Percentiles rank a stretch among this genome's conserved stretches.
phyloP scores from a whole-genome alignment of 2,113 vertebrate species.

The Nothobranchius furzeri region DNA sequence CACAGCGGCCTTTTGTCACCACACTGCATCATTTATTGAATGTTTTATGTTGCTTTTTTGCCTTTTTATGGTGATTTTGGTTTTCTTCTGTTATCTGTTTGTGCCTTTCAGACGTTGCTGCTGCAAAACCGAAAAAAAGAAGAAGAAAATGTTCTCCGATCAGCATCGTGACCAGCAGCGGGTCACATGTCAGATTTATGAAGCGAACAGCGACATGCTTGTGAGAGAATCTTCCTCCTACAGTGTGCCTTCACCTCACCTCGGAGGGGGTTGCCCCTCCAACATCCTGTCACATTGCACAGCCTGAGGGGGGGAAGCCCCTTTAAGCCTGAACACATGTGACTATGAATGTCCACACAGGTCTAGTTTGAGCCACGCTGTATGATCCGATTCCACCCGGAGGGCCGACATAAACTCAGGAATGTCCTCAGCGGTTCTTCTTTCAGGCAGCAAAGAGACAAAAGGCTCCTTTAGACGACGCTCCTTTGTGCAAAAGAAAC shows the following conservation, averaged over 20 bases:
- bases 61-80: too few species aligned
- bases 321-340: constrained; percentile 2
- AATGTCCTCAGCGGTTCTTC: not conserved
- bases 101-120: too few species aligned
- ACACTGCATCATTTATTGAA: too few species aligned
- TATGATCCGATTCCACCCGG: not conserved
- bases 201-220: not conserved
- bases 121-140: too few species aligned
- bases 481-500: not conserved
- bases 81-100: too few species aligned
- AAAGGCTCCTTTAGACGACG: not conserved
- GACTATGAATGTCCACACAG: constrained; percentile 16
- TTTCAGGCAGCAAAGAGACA: not conserved
- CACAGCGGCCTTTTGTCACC: too few species aligned
- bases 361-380: not conserved
- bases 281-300: constrained; percentile 4
- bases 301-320: not conserved
- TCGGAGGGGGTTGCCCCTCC: not conserved
- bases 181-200: constrained; percentile 8
- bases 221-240: not conserved
- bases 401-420: not conserved
- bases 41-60: too few species aligned
- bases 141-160: not conserved
- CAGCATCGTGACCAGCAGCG: not conserved
- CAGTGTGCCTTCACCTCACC: not conserved